Evolutionary conservation across 2,113 vertebrate species (phyloP), one percentile per base, ranked within the genome.

Genomic region (Nerophis ophidion): DNA sequence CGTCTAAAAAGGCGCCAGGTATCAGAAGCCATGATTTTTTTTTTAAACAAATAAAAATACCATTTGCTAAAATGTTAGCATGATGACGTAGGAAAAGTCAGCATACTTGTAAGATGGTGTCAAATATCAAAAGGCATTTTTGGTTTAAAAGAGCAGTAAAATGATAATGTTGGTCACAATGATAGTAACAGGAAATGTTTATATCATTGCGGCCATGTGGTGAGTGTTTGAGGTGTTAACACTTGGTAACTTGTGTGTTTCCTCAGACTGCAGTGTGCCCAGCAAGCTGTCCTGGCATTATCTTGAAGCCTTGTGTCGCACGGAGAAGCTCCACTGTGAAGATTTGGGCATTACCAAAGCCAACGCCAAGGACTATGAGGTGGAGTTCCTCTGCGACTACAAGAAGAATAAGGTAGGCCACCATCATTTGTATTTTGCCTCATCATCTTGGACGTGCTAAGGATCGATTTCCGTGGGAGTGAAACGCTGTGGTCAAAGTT

Each of bases 311-410:
- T 33, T 91, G 26, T 94, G 94, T 66, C 89, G 91, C 6, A 59
- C 74, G 55, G 76, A 91, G 69, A 88, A 73, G 50, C 62, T 93
- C 26, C 72, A 81, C 60, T 95, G 93, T 62, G 66, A 85, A 35
- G 52, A 84, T 33, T 84, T 95, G 0, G 85, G 86, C 0, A 81
- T 96, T 63, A 92, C 75, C 64, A 90, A 79, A 62, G 75, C 86
- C 65, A 93, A 93, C 38, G 77, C 91, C 36, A 85, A 88, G 60
- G 87, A 93, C 16, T 94, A 91, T 63, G 93, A 93, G 79, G 93
- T 96, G 66, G 92, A 95, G 44, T 96, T 93, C 76, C 84, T 96
- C 53, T 94, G 91, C 36, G 90, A 95, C 86, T 94, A 94, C 81
- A 93, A 89, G 80, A 93, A 86, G 71, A 82, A 69, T 0, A 88